A percentile compares a stretch with the other conserved stretches of the same genome.
Conservation (phyloP, 2,888 invertebrate species). For the Crepidodera aurea region DNA sequence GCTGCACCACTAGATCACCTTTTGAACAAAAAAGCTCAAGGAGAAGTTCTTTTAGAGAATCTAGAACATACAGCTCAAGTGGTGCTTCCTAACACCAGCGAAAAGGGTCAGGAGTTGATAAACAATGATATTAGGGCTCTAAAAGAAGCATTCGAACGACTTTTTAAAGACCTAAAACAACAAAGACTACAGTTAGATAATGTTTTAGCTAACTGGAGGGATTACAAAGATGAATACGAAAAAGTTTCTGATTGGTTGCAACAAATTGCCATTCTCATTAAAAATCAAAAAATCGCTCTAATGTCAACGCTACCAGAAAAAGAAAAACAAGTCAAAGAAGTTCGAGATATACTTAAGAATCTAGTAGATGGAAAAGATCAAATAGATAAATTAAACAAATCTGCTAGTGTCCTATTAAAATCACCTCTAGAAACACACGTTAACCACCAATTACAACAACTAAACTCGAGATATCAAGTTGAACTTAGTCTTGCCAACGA, state of each 20-base stretch:
- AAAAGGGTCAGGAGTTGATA: slow-evolving; percentile 80
- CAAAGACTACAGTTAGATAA: slow-evolving; percentile 86
- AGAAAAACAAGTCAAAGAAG: slow-evolving; percentile 82
- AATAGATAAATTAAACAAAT: slow-evolving; percentile 83
- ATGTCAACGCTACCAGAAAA: slow-evolving; percentile 84
- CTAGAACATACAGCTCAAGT: slow-evolving; percentile 88
- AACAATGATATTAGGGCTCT: slow-evolving; percentile 86
- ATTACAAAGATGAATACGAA: slow-evolving; percentile 93
- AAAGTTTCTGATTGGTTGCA: slow-evolving; percentile 91
- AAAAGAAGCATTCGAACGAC: slow-evolving; percentile 82
- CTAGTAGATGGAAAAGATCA: slow-evolving; percentile 81
- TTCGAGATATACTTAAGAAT: slow-evolving; percentile 77
- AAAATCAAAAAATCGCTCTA: slow-evolving; percentile 86
- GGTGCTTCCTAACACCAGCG: slow-evolving; percentile 82
- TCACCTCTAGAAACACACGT: slow-evolving; percentile 89
- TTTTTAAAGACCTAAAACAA: slow-evolving; percentile 86
- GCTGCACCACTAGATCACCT: slow-evolving; percentile 86
- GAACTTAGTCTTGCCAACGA: slow-evolving; percentile 88
- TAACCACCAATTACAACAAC: slow-evolving; percentile 83
- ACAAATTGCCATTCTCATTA: slow-evolving; percentile 89
- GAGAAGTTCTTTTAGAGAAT: slow-evolving; percentile 86
- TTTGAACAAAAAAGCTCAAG: slow-evolving; percentile 89
- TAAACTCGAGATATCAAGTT: slow-evolving; percentile 89
- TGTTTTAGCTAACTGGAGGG: slow-evolving; percentile 84
- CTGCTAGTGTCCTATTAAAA: slow-evolving; percentile 77